Conservation (phyloP, 2,797 vertebrate species). For the Taeniopygia guttata region DNA sequence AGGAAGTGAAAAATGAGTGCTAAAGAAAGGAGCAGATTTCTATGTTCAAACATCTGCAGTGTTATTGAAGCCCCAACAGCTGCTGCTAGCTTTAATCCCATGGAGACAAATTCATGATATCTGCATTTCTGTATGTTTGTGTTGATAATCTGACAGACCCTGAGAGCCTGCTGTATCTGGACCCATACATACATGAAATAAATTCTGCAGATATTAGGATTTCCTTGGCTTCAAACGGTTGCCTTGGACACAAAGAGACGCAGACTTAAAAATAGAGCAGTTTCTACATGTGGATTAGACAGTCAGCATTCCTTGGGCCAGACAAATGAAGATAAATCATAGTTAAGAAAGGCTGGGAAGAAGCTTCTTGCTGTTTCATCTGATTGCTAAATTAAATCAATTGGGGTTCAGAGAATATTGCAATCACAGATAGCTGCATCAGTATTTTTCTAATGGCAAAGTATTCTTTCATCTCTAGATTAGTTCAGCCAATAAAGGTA, state of each 20-base stretch:
- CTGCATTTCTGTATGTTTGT: neutral
- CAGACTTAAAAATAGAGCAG: conserved; percentile 71
- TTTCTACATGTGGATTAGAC: conserved; percentile 42
- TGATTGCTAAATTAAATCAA: conserved; percentile 41
- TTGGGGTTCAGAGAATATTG: neutral
- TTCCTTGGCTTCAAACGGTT: conserved; percentile 69
- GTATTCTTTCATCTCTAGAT: neutral
- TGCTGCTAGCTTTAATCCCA: neutral
- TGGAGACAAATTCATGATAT: conserved; percentile 12
- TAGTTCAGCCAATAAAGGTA: neutral
- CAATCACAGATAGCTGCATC: neutral
- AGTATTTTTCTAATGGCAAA: neutral
- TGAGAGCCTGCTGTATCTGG: neutral
- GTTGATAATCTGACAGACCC: conserved; percentile 2
- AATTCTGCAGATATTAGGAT: conserved; percentile 55
- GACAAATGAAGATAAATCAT: conserved; percentile 53
- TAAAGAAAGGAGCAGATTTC: neutral
- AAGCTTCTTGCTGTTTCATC: neutral
- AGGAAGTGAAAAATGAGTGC: neutral
- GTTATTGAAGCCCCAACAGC: neutral
- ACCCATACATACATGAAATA: neutral
- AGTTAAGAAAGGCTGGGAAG: conserved; percentile 2
- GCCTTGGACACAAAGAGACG: conserved; percentile 77
- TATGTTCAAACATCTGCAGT: neutral
- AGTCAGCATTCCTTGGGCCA: conserved; percentile 49